These are phyloP conservation scores for Rallus limicola DNA, from an alignment of 2,113 vertebrate species.

Conservation along the genomic window DNA sequence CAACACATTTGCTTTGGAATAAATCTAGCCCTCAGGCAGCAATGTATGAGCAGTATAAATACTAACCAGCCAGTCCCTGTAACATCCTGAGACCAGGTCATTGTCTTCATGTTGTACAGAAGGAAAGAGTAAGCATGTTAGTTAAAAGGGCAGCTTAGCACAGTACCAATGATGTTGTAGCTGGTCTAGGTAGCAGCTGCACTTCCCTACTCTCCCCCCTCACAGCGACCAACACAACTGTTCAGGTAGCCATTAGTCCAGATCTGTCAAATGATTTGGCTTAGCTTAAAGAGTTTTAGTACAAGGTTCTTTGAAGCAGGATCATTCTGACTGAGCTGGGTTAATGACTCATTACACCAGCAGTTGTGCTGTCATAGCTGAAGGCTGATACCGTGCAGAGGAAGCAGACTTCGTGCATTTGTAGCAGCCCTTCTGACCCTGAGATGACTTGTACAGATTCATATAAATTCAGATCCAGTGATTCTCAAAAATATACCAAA, in stretches of 20 bases:
- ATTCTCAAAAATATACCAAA: neutral
- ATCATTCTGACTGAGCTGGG: neutral
- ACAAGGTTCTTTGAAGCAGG: neutral
- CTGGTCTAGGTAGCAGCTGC: neutral
- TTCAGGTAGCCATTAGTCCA: neutral
- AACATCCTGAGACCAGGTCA: neutral
- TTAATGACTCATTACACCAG: constrained; percentile 24
- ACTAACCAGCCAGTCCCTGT: neutral
- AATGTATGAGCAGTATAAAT: neutral
- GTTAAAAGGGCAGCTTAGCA: neutral
- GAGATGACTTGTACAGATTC: neutral
- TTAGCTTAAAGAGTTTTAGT: neutral
- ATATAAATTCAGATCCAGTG: neutral
- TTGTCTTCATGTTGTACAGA: neutral
- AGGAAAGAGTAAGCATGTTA: neutral
- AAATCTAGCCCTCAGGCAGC: neutral
- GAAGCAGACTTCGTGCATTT: neutral
- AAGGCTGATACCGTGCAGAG: neutral
- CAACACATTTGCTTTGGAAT: neutral
- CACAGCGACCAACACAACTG: neutral
- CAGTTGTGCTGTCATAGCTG: constrained; percentile 29
- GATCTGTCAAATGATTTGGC: neutral
- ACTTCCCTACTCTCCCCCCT: neutral
- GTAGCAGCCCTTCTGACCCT: neutral
- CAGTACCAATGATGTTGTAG: neutral